phyloP scores from a whole-genome alignment of 2,888 invertebrate species.

The Acleris literana region DNA sequence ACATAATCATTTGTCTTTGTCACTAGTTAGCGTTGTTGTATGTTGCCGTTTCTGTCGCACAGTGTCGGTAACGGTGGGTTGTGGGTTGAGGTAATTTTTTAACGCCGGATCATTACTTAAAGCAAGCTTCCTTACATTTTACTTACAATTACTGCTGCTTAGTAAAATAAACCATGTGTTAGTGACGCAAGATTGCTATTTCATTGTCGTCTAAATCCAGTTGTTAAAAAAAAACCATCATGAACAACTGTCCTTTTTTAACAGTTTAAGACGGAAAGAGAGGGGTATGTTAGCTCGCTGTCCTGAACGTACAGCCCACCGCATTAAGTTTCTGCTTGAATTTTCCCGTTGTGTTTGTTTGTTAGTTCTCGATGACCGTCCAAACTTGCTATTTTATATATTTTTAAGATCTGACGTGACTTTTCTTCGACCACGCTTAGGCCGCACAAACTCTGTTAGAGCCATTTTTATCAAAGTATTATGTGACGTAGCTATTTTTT shows the following conservation, averaged over 20 bases:
- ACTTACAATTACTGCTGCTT: too few species aligned
- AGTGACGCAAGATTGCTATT: background rate
- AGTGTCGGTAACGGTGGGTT: slow-evolving; percentile 38
- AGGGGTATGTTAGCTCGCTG: background rate
- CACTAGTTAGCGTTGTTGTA: slow-evolving; percentile 56
- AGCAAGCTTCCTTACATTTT: too few species aligned
- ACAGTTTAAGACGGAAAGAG: background rate
- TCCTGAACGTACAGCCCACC: slow-evolving; percentile 19
- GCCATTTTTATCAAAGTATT: slow-evolving; percentile 53
- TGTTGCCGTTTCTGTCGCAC: slow-evolving; percentile 50
- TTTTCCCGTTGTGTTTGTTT: slow-evolving; percentile 40
- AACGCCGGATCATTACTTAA: too few species aligned
- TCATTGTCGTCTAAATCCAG: background rate
- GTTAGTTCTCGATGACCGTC: slow-evolving; percentile 68
- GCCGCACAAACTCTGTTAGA: slow-evolving; percentile 52
- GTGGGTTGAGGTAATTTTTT: slow-evolving; percentile 14
- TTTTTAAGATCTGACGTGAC: slow-evolving; percentile 58
- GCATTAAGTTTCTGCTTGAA: slow-evolving; percentile 33
- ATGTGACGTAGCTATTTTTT: slow-evolving; percentile 66
- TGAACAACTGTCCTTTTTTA: background rate
- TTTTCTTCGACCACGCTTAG: slow-evolving; percentile 42
- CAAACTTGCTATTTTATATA: slow-evolving; percentile 53
- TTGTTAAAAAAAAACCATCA: background rate
- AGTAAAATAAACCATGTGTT: background rate
- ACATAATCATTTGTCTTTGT: slow-evolving; percentile 75